Conservation (phyloP, 2,113 vertebrate species). For the Macquaria australasica region DNA sequence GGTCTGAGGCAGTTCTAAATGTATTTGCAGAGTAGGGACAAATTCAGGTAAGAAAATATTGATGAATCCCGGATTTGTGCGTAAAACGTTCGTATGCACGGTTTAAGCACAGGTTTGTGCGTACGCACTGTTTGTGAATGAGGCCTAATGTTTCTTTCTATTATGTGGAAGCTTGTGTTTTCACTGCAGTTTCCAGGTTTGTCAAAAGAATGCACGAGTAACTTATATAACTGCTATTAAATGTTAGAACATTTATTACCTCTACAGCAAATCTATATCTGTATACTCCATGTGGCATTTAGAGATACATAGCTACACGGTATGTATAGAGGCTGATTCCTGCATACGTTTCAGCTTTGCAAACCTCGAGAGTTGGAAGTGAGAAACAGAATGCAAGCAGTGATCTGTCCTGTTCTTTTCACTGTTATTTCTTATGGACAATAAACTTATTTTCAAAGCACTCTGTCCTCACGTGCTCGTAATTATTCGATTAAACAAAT, state of each 20-base stretch:
- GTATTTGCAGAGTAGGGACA: too few relatives aligned
- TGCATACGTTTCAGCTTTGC: constrained; percentile 34
- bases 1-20: too few relatives aligned
- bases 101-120: too few relatives aligned
- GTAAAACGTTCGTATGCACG: too few relatives aligned
- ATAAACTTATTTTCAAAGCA: constrained; percentile 84
- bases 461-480: constrained; percentile 4
- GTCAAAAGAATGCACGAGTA: constrained; percentile 77
- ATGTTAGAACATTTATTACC: constrained; percentile 73
- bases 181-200: constrained; percentile 73
- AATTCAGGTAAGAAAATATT: too few relatives aligned
- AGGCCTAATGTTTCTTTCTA: constrained; percentile 41
- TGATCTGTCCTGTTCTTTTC: constrained; percentile 76
- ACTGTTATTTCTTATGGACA: constrained; percentile 85
- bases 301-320: constrained; percentile 57
- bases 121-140: too few relatives aligned
- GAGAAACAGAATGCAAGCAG: constrained; percentile 67
- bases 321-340: constrained; percentile 57
- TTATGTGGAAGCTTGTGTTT: constrained; percentile 66
- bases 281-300: constrained; percentile 65
- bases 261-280: constrained; percentile 69
- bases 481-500: not conserved
- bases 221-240: constrained; percentile 71
- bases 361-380: constrained; percentile 61
- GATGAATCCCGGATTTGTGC: too few relatives aligned